Evolutionary conservation across 2,888 invertebrate species (phyloP), one percentile per base, ranked within the genome.

Genomic region (Hedya salicella): DNA sequence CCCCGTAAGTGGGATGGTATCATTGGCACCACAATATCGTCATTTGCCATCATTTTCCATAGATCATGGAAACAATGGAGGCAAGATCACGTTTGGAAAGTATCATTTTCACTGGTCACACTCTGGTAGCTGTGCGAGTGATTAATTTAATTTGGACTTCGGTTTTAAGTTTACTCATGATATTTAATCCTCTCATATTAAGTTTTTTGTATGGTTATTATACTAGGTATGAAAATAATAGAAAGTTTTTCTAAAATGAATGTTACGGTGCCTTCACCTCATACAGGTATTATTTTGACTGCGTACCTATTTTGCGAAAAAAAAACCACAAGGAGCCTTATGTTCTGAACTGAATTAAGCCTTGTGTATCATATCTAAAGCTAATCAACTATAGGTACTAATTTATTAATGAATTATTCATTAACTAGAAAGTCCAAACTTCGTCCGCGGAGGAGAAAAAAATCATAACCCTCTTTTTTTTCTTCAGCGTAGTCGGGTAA

Each of bases 81-180:
- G 67, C 75, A 81, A 79, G 78, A 75, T 81, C 79, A 78, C 80
- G 80, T 78, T 83, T 83, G 81, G 88, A 87, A 88, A 87, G 86
- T 80, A 79, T 78, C 73, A 79, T 76, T 83, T 84, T 84, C 81
- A 78, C 83, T 66, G 71, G 83, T 83, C 78, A 82, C 79, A 84
- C 76, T 78, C 77, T 77, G 85, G 56, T 84, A 77, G 70, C 70
- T 70, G 63, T 70, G 69, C 57, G 71, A 59, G 70, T 70, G 62
- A 72, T 73, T 74, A 74, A 74, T 69, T 64, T 71, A 71, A 69
- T 73, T 56, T 69, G 63, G 71, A 61, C 50, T 42, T 30, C n/a
- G 25, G 21, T 11, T 54, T 64, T 46, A 13, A 42, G 53, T 46
- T 46, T 16, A 11, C 48, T 61, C 61, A 61, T 54, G 60, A n/a